Conservation (phyloP, 2,797 vertebrate species). For the Scolopax bukidnonensis region DNA sequence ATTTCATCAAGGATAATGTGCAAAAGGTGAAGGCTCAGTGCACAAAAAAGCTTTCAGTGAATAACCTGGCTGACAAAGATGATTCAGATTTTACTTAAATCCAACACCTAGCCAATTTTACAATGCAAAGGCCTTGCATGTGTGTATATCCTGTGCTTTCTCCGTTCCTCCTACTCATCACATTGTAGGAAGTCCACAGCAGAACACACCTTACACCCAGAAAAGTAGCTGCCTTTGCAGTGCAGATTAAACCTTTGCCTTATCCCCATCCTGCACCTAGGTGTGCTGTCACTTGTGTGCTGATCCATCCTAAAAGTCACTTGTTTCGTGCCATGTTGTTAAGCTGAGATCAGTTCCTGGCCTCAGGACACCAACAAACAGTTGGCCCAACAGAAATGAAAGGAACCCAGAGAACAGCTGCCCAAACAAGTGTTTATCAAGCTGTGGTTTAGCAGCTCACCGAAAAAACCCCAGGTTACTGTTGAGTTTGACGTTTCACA, state of each 20-base stretch:
- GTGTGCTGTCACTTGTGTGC: not conserved
- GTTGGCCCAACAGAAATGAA: not conserved
- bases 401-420: not conserved
- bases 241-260: not conserved
- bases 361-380: not conserved
- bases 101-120: not conserved
- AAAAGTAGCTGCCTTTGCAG: not conserved
- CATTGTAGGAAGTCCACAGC: fast-evolving
- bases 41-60: not conserved
- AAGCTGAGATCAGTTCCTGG: not conserved
- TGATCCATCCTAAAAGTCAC: not conserved
- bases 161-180: fast-evolving
- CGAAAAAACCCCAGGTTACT: not conserved
- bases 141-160: not conserved
- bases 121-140: not conserved
- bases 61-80: not conserved
- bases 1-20: not conserved
- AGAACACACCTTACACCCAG: not conserved
- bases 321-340: not conserved
- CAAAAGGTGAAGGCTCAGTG: not conserved
- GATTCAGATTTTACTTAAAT: not conserved
- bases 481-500: not conserved
- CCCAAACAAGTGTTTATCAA: not conserved
- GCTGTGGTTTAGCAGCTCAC: not conserved
- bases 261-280: not conserved